Base-by-base conservation (phyloP, 2,797 vertebrate genomes). In the Gymnothorax javanicus region DNA sequence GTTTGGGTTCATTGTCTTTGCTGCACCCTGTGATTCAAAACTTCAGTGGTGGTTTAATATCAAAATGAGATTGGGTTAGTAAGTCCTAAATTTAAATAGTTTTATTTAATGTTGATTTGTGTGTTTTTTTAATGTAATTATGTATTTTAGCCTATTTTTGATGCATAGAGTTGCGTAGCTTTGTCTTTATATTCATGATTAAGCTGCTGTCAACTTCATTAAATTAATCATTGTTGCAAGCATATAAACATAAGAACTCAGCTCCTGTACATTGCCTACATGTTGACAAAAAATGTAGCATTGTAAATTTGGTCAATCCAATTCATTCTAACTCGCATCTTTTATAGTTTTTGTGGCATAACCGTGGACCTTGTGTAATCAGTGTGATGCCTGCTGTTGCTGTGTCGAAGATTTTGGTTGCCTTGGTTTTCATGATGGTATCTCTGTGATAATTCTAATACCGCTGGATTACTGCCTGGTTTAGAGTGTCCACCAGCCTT, bases 341-440 rank as follows among this genome's bases (percentile, higher is more conserved):
- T 27, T 50, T 50, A 17, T 23, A 87, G 58, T 62, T 62, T 43
- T 27, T 77, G 15, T 77, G 82, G 57, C 77, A n/a, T 75, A 33
- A 77, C 33, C 86, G 23, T 50, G 25, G 27, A 33, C 59, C 27
- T 73, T 77, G 20, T 62, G 82, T 87, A 88, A 83, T 43, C 83
- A 87, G 81, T 91, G 87, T 90, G 88, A 86, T 86, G 87, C 73
- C 82, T 85, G 52, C 69, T 77, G 82, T 87, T 87, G 69, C 82
- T 54, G 57, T n/a, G 82, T 86, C n/a, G 17, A 59, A 88, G 91
- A 91, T 94, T 94, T 93, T 90, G 84, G 93, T 95, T 94, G 90
- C 92, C 92, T 87, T 93, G 93, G 94, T 94, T 94, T 89, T 90
- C 64, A 54, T 93, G 93, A 95, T 95, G 89, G 64, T 94, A 95